phyloP scores from a whole-genome alignment of 30 jellyfish, hydroid and myxozoan genomes.

The Rhopilema esculentum region DNA sequence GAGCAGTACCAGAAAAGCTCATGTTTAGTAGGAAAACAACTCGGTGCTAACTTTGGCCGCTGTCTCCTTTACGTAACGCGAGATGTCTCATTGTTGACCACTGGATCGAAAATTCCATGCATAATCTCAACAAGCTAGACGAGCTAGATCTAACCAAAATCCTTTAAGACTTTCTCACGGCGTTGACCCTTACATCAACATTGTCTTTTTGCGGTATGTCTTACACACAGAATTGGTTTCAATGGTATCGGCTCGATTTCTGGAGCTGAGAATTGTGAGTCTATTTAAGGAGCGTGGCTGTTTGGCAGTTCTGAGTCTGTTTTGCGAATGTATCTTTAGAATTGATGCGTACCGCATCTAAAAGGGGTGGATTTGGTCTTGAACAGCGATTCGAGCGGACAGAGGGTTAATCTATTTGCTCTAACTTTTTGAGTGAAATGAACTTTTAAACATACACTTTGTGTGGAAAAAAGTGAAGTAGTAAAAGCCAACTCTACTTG shows the following conservation, averaged over 20 bases:
- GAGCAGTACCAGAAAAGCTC: background rate
- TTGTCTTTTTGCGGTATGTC: slow-evolving; percentile 24
- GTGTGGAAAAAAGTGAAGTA: too few species aligned
- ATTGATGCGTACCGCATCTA: too few species aligned
- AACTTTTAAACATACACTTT: too few species aligned
- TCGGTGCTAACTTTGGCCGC: background rate
- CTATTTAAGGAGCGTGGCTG: background rate
- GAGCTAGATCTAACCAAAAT: background rate
- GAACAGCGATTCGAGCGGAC: too few species aligned
- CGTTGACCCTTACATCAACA: slow-evolving; percentile 29
- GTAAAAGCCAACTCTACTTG: too few species aligned
- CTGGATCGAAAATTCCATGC: background rate
- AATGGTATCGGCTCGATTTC: background rate
- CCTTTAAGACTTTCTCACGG: slow-evolving; percentile 49
- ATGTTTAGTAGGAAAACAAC: background rate
- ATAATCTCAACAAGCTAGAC: background rate
- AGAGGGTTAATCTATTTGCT: too few species aligned
- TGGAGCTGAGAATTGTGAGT: background rate
- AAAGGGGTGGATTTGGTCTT: too few species aligned
- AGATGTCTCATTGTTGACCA: background rate
- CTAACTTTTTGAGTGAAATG: too few species aligned
- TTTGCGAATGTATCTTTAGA: too few species aligned
- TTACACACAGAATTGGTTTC: background rate
- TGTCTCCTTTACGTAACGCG: background rate
- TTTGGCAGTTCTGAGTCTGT: too few species aligned